Evolutionary conservation across 1,140 invertebrate species (phyloP), one percentile per base, ranked within the genome.

Genomic region (Drosophila sp.): DNA sequence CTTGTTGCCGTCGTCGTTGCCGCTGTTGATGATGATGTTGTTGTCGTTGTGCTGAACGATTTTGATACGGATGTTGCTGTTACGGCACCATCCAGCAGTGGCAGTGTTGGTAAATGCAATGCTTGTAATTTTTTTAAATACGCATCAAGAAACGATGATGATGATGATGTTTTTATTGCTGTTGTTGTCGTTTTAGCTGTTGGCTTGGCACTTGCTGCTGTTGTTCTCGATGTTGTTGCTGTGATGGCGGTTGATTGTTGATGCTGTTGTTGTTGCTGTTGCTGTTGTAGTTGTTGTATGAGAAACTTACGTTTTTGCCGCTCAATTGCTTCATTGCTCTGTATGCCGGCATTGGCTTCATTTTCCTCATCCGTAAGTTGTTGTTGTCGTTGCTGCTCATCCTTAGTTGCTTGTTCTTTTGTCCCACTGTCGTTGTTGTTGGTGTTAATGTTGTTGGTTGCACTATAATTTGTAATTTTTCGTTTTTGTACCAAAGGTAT

Each of bases 301-400:
- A 73, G 76, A 76, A 91, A 91, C 90, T 91, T 91, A 91, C 90
- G 90, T 90, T 91, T 91, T 90, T 90, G 87, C 80, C 89, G 82
- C 67, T 91, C 90, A 76, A 91, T 91, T 58, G 90, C 85, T 79
- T 91, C 90, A 90, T 91, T 91, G 79, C 89, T 91, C 64, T 78
- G 87, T 74, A 91, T 82, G 80, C 87, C 80, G 65, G 73, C 83
- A 80, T 84, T 87, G 38, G 70, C 90, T 60, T 90, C 82, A 70
- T 84, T 84, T 55, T 90, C 80, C 41, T 76, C 86, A 70, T 90
- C 86, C 57, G 67, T 58, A 60, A 72, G 56, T 64, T 83, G 78
- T 44, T 77, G 77, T 58, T 74, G 75, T 75, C 54, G 73, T 56
- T 71, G 60, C 54, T 72, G 74, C 57, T 76, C 62, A 35, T 83